These are phyloP conservation scores for Petrocephalus microphthalmus DNA, from an alignment of 2,113 vertebrate species.

Conservation along the genomic window DNA sequence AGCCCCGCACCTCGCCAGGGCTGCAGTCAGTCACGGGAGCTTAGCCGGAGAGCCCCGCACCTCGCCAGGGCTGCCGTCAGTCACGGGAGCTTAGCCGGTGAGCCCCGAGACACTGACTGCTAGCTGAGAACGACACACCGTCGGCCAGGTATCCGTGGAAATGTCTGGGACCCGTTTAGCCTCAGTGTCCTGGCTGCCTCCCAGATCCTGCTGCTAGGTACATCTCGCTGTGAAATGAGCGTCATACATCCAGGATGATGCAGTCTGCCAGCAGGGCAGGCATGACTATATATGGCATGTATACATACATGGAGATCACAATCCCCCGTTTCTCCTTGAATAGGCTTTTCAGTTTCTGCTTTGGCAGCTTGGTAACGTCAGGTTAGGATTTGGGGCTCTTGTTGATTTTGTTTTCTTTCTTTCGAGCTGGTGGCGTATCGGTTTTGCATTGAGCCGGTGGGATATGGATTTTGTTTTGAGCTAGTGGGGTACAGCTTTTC, in stretches of 20 bases:
- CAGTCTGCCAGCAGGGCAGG: not conserved
- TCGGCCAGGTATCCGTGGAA: slow-evolving; percentile 2
- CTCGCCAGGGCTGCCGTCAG: not conserved
- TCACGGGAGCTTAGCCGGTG: not conserved
- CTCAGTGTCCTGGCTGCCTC: not conserved
- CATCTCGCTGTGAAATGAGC: slow-evolving; percentile 1
- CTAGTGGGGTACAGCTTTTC: not conserved
- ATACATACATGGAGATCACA: not conserved
- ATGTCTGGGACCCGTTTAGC: not conserved
- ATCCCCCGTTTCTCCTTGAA: not conserved
- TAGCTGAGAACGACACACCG: not conserved
- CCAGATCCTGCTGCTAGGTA: not conserved
- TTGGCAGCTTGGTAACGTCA: not conserved
- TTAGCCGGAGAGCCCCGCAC: not conserved
- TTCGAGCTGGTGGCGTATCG: not conserved
- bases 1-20: not conserved
- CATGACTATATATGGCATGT: not conserved
- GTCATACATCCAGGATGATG: not conserved
- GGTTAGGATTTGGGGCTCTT: not conserved
- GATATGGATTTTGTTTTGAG: not conserved
- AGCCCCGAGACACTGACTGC: not conserved
- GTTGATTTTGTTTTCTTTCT: not conserved
- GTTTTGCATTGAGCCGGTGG: not conserved
- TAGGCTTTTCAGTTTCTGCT: not conserved
- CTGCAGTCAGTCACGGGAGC: not conserved